A percentile compares a stretch with the other conserved stretches of the same genome.
phyloP scores from a whole-genome alignment of 2,888 invertebrate genomes.

The Nomada ruficornis region DNA sequence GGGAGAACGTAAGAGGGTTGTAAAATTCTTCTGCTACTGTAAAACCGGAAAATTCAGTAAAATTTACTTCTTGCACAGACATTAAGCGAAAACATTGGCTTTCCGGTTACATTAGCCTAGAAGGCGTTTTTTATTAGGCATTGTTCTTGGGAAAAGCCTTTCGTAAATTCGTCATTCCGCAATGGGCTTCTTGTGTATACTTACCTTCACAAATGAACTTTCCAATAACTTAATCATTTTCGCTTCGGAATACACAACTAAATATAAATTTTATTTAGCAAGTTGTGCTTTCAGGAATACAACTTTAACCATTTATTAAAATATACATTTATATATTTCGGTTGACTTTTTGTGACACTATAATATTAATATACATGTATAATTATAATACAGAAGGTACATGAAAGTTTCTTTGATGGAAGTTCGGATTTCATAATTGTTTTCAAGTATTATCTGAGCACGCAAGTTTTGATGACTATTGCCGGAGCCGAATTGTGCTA shows the following conservation, averaged over 20 bases:
- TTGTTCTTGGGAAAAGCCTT: slow-evolving; percentile 41
- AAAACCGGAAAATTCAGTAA: slow-evolving; percentile 75
- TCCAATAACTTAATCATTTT: too few relatives aligned
- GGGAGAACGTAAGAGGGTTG: slow-evolving; percentile 65
- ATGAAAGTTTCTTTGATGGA: slow-evolving; percentile 33
- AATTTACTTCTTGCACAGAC: slow-evolving; percentile 74
- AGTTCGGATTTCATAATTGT: slow-evolving; percentile 24
- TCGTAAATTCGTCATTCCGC: slow-evolving; percentile 25
- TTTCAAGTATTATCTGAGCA: too few relatives aligned
- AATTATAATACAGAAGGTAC: slow-evolving; percentile 9
- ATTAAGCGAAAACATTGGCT: slow-evolving; percentile 70
- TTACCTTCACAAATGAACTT: not conserved
- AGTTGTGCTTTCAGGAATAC: too few relatives aligned
- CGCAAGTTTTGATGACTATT: too few relatives aligned
- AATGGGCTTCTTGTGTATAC: not conserved
- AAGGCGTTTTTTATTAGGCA: slow-evolving; percentile 61
- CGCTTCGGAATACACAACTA: too few relatives aligned
- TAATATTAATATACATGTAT: not conserved
- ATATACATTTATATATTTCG: too few relatives aligned
- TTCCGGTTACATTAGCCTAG: slow-evolving; percentile 66
- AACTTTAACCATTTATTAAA: too few relatives aligned
- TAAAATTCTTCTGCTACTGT: slow-evolving; percentile 74
- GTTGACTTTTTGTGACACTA: too few relatives aligned
- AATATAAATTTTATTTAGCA: too few relatives aligned
- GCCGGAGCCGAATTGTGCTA: too few relatives aligned